Evolutionary conservation across 2,888 invertebrate genomes (phyloP).

Genomic region (Panzeria rudis): DNA sequence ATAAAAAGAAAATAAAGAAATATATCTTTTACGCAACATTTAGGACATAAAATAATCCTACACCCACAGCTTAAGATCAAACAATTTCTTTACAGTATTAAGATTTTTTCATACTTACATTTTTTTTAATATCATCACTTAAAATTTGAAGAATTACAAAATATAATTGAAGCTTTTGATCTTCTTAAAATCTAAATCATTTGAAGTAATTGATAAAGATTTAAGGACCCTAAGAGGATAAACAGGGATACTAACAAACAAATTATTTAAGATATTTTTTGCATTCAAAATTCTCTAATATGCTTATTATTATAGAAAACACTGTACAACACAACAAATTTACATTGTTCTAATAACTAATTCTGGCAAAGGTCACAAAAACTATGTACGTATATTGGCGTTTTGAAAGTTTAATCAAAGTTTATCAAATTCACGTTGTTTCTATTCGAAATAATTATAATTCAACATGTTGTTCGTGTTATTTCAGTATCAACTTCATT

Average conservation of each 20-base stretch:
- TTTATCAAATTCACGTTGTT: too few species aligned
- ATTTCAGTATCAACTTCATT: too few species aligned
- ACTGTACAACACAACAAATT: too few species aligned
- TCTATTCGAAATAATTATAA: too few species aligned
- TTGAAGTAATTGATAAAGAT: background rate
- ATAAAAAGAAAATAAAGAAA: background rate
- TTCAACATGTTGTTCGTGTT: too few species aligned
- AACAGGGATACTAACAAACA: background rate
- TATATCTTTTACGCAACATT: background rate
- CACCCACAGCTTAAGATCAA: background rate
- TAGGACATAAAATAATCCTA: background rate
- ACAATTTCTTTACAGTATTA: background rate
- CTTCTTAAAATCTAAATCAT: background rate
- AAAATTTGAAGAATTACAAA: background rate
- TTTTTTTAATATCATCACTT: background rate
- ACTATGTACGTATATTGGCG: too few species aligned
- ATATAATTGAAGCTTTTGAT: background rate
- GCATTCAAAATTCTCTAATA: background rate
- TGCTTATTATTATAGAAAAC: too few species aligned
- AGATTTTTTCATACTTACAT: background rate
- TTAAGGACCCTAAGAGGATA: background rate
- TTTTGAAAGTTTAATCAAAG: too few species aligned
- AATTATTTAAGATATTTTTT: background rate
- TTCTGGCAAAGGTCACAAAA: too few species aligned
- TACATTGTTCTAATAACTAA: too few species aligned